Evolutionary conservation across 2,888 invertebrate species (phyloP), one percentile per base, ranked within the genome.

Genomic region (Patella ulyssiponensis): DNA sequence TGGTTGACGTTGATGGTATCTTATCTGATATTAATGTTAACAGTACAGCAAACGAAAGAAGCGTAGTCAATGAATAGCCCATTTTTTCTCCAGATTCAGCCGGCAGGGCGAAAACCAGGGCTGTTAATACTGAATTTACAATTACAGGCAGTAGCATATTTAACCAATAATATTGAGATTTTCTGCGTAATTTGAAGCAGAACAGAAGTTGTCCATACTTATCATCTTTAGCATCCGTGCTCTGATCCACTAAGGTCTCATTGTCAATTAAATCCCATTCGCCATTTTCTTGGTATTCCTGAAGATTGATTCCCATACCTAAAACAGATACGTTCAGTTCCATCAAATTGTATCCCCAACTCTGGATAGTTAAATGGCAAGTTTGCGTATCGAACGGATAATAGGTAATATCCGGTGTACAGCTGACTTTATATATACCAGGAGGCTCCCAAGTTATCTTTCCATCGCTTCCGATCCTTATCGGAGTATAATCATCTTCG

Each of bases 1-100:
- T 74, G n/a, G 75, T 71, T n/a, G 85, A 84, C 20, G 84, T 83
- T 3, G 80, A 80, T 4, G 85, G 85, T 79, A 85, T 81, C 27
- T 73, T 77, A 51, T 82, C 82, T 3, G 83, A 70, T 44, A 85
- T 77, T 9, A 84, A 79, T 20, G 83, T 83, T 71, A 84, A 77
- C 54, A 83, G 80, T 27, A 85, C 83, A 69, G 83, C 84, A 71
- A 81, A 78, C 71, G 84, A 77, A 20, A 85, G 80, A 33, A 85
- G 79, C 23, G 84, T 82, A 17, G 84, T 84, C 72, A 85, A 73
- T 53, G 80, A 79, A 71, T 79, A 83, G 17, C 82, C 80, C 73
- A 83, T 82, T 75, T 81, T 84, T 76, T 85, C 85, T 51, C 83
- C 81, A 44, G 79, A 73, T 64, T 83, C 81, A 0, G 80, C 79